These are phyloP conservation scores for Hydroisotoma schaefferi DNA, from an alignment of 2,888 invertebrate genomes.

Conservation along the genomic window DNA sequence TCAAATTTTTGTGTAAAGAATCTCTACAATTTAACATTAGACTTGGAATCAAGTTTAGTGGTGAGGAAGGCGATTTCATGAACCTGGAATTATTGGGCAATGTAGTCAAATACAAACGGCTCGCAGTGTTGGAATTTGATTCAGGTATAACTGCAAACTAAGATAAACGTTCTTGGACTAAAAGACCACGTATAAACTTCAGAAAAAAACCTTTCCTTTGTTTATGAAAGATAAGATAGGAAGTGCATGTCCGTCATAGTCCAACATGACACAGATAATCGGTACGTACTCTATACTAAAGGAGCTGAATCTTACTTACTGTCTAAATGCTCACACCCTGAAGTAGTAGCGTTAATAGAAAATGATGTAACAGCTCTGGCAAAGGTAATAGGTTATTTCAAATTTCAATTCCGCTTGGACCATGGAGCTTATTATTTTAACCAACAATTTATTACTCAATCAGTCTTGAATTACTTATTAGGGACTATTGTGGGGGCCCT, in stretches of 20 bases:
- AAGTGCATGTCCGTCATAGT: conserved; percentile 91
- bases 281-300: conserved; percentile 67
- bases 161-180: neutral
- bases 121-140: conserved; percentile 82
- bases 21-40: conserved; percentile 44
- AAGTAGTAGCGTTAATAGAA: conserved; percentile 52
- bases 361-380: conserved; percentile 58
- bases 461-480: no score
- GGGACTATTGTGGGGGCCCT: no score
- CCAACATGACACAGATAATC: conserved; percentile 62
- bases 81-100: conserved; percentile 53
- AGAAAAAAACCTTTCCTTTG: conserved; percentile 6
- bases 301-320: conserved; percentile 75
- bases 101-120: conserved; percentile 58
- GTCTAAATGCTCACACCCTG: no score
- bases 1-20: neutral
- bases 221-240: conserved; percentile 66
- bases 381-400: no score
- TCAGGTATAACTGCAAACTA: conserved; percentile 55
- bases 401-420: no score
- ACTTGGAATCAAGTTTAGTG: conserved; percentile 58
- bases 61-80: conserved; percentile 52
- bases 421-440: no score
- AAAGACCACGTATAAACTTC: neutral
- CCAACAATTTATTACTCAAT: no score